phyloP scores from a whole-genome alignment of 2,113 vertebrate species.

The Pelecanus crispus region DNA sequence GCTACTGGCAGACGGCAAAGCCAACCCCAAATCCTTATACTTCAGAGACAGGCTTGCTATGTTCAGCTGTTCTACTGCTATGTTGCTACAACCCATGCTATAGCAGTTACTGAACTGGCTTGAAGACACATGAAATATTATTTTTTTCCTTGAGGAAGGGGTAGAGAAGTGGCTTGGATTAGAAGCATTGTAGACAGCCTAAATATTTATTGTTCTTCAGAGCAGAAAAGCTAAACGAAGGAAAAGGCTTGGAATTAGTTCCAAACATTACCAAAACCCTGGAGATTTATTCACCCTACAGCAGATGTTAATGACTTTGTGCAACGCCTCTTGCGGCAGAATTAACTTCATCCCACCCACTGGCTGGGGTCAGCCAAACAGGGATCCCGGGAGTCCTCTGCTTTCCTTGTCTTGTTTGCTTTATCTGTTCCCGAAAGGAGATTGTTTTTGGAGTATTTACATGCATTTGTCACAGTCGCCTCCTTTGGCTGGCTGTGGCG shows the following conservation, averaged over 20 bases:
- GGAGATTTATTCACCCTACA: neutral
- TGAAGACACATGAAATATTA: neutral
- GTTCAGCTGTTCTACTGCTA: neutral
- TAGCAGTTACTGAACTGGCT: neutral
- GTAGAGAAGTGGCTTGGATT: neutral
- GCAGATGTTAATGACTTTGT: neutral
- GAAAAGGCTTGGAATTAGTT: neutral
- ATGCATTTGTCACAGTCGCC: neutral
- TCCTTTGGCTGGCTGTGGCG: neutral
- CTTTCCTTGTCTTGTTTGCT: neutral
- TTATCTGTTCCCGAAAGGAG: neutral
- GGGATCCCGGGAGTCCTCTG: neutral
- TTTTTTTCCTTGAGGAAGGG: neutral
- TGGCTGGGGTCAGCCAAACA: neutral
- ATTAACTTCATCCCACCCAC: neutral
- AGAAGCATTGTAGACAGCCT: neutral
- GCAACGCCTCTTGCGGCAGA: neutral
- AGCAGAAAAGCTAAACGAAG: neutral
- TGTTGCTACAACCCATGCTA: neutral
- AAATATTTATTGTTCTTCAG: neutral
- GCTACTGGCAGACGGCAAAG: rapidly evolving
- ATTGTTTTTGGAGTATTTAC: slow-evolving; percentile 4
- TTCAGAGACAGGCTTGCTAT: neutral
- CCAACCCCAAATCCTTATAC: neutral
- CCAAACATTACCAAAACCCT: neutral